Conservation (phyloP, 2,113 vertebrate genomes). For the Malurus melanocephalus region DNA sequence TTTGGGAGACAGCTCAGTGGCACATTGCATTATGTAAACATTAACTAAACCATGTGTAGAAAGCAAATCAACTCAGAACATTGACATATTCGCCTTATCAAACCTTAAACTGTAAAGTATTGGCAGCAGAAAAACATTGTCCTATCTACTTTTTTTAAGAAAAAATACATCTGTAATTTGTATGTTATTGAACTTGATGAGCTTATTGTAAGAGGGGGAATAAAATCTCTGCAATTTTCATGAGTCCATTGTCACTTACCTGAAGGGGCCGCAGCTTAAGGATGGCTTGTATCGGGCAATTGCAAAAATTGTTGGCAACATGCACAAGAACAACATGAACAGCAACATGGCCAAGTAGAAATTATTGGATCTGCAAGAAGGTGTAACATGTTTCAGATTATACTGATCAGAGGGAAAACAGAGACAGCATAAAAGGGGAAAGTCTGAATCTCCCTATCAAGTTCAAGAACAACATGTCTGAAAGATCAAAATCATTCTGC, state of each 20-base stretch:
- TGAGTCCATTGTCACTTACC: constrained; percentile 68
- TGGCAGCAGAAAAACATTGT: background rate
- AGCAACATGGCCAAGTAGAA: constrained; percentile 96
- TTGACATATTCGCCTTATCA: background rate
- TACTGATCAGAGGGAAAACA: background rate
- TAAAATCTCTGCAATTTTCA: background rate
- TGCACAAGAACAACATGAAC: constrained; percentile 96
- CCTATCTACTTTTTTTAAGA: background rate
- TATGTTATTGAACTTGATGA: background rate
- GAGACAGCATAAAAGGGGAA: background rate
- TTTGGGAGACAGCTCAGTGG: background rate
- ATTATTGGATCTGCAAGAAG: constrained; percentile 88
- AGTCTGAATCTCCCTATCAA: background rate
- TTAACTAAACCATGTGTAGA: background rate
- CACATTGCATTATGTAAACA: background rate
- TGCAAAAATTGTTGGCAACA: constrained; percentile 94
- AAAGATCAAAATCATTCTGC: constrained; percentile 3
- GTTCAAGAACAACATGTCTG: background rate
- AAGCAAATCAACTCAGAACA: background rate
- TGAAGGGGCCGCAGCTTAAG: constrained; percentile 91
- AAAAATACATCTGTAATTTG: background rate
- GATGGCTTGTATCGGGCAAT: constrained; percentile 93
- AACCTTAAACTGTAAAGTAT: background rate
- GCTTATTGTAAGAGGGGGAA: background rate
- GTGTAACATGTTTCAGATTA: background rate